Evolutionary conservation across 2,113 vertebrate species (phyloP), one percentile per base, ranked within the genome.

Genomic region (Entelurus aequoreus): DNA sequence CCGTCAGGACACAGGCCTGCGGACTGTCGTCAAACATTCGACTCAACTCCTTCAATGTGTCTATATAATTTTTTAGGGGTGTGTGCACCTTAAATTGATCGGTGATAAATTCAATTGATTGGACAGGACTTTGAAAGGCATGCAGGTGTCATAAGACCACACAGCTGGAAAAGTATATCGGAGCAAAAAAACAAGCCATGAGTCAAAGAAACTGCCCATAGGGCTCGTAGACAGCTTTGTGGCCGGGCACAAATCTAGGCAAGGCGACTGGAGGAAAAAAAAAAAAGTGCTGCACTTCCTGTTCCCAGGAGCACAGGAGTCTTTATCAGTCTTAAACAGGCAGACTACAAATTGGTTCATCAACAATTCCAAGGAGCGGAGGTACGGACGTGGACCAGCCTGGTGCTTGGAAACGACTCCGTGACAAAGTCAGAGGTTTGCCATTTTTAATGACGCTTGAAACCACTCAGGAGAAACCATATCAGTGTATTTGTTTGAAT

Each of bases 331-430:
- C 55, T 57, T 19, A 57, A 57, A 57, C 44, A n/a, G 40, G 38
- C 38, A 57, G 40, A 13, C 55, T 44, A 57, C 44, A 57, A 57
- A 44, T 57, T 57, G 55, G 55, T 16, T 57, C 16, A 57, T 57
- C 38, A 6, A 10, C 38, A 11, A 57, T 44, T 57, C 44, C 10
- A 1, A 44, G 44, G 37, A 36, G 1, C n/a, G n/a, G n/a, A 8
- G n/a, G 9, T 12, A 16, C 7, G 11, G 54, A n/a, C 55, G 7
- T 57, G 55, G 13, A 57, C 44, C 40, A 44, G 16, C 11, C 8
- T 44, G 10, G 44, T 21, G 55, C 40, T 44, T 44, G 46, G 38
- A 21, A 57, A 44, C 7, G 35, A 21, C n/a, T 46, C 42, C 5
- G 10, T 55, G 14, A 38, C 7, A 12, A 10, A 19, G 13, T 44